Conservation (phyloP, 2,113 vertebrate species). For the Hiodon tergisus region DNA sequence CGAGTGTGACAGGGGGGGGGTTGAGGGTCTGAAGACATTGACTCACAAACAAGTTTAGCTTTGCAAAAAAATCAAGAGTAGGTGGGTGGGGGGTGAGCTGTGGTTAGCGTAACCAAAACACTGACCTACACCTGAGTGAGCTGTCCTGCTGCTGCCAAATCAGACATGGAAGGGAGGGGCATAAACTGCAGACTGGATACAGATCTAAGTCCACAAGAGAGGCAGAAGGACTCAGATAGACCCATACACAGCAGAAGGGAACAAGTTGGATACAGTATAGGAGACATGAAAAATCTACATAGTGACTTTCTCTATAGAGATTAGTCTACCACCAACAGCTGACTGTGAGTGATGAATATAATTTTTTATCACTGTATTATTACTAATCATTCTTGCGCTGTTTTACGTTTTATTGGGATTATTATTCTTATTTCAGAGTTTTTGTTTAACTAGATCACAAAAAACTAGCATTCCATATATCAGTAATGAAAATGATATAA, state of each 20-base stretch:
- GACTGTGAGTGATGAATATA: constrained; percentile 39
- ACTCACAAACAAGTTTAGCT: constrained; percentile 50
- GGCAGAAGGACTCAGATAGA: constrained; percentile 24
- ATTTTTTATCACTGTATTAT: constrained; percentile 42
- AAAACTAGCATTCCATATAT: not conserved
- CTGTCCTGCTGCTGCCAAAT: constrained; percentile 3
- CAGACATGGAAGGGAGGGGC: constrained; percentile 11
- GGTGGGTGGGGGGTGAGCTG: constrained; percentile 10
- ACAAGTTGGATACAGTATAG: not conserved
- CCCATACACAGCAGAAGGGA: constrained; percentile 5
- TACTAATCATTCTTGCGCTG: not conserved
- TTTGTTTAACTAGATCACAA: not conserved
- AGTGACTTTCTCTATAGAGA: constrained; percentile 14
- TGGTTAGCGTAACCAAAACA: constrained; percentile 14
- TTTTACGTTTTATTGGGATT: not conserved
- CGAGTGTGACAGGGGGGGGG: constrained; percentile 40
- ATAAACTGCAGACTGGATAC: constrained; percentile 11
- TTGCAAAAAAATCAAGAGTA: constrained; percentile 29
- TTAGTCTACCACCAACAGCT: constrained; percentile 23
- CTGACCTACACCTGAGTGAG: constrained; percentile 43
- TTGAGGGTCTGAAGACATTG: constrained; percentile 31
- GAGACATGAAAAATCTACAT: not conserved
- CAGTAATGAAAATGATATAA: not conserved
- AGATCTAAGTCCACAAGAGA: constrained; percentile 12
- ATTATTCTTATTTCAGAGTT: not conserved